A percentile compares a stretch with the other conserved stretches of the same genome.
phyloP scores from a whole-genome alignment of 30 jellyfish, hydroid and myxozoan species.

The Nemopilema nomurai region DNA sequence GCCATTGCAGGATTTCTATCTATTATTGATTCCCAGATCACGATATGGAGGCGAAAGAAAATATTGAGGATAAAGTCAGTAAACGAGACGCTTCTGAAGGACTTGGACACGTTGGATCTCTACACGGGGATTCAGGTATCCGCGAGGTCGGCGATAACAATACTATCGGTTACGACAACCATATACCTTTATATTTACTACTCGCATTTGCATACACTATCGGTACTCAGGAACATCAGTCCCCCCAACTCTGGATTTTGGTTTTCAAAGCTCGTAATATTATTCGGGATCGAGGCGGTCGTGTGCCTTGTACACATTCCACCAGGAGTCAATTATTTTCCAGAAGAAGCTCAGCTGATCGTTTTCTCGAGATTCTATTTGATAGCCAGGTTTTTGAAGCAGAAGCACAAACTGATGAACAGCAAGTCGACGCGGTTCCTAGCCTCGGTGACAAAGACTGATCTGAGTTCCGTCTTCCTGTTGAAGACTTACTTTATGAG shows the following conservation, averaged over 20 bases:
- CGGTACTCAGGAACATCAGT: slow-evolving; percentile 55
- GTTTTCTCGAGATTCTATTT: slow-evolving; percentile 78
- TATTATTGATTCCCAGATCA: slow-evolving; percentile 76
- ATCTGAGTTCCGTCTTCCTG: slow-evolving; percentile 78
- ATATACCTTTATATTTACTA: slow-evolving; percentile 66
- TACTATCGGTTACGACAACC: slow-evolving; percentile 63
- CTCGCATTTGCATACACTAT: slow-evolving; percentile 67
- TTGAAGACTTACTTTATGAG: slow-evolving; percentile 91
- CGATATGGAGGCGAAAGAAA: slow-evolving; percentile 59
- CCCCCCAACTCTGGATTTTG: slow-evolving; percentile 66
- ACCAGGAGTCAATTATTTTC: slow-evolving; percentile 72
- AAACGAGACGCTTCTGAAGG: slow-evolving; percentile 22
- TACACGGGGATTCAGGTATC: slow-evolving; percentile 73
- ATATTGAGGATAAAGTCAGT: neutral
- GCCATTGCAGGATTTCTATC: slow-evolving; percentile 76
- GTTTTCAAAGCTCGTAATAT: slow-evolving; percentile 32
- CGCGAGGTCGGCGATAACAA: slow-evolving; percentile 59
- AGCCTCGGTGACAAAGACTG: slow-evolving; percentile 96
- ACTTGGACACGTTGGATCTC: slow-evolving; percentile 46
- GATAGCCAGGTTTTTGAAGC: slow-evolving; percentile 78
- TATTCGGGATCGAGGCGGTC: slow-evolving; percentile 59
- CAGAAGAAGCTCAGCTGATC: slow-evolving; percentile 82
- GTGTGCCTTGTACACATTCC: slow-evolving; percentile 82
- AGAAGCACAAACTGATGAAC: slow-evolving; percentile 89
- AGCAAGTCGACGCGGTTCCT: slow-evolving; percentile 90